phyloP scores from a whole-genome alignment of 1,140 invertebrate species.

The Zaprionus inermis region DNA sequence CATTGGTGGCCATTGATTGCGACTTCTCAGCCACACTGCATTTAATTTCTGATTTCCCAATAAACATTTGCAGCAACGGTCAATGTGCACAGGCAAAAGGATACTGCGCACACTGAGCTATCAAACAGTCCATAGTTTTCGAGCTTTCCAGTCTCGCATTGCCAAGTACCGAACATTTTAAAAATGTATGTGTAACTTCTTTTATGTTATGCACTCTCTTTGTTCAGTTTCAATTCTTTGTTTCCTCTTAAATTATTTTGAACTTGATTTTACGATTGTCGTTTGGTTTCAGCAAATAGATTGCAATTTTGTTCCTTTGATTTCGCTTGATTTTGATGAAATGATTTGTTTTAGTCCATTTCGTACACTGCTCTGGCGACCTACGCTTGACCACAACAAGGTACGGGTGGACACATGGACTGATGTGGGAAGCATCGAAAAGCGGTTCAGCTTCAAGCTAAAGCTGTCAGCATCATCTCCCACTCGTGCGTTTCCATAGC shows the following conservation, averaged over 20 bases:
- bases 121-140: neutral
- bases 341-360: too few species aligned
- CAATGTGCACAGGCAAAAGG: neutral
- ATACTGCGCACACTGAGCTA: neutral
- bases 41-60: conserved; percentile 62
- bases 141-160: neutral
- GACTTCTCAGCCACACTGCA: conserved; percentile 63
- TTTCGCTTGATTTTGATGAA: too few species aligned
- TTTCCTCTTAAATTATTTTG: neutral
- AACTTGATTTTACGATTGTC: neutral
- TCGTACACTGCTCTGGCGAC: too few species aligned
- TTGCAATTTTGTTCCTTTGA: too few species aligned
- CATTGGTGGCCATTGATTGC: conserved; percentile 46
- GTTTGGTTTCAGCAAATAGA: neutral
- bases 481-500: conserved; percentile 48
- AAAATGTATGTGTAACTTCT: neutral
- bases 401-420: neutral
- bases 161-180: neutral
- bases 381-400: too few species aligned
- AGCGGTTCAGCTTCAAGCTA: conserved; percentile 15
- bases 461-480: conserved; percentile 61
- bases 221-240: neutral
- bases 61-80: conserved; percentile 57
- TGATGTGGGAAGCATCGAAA: neutral
- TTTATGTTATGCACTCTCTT: neutral